Conservation (phyloP, 2,888 invertebrate genomes). For the Choreutis nemorana region DNA sequence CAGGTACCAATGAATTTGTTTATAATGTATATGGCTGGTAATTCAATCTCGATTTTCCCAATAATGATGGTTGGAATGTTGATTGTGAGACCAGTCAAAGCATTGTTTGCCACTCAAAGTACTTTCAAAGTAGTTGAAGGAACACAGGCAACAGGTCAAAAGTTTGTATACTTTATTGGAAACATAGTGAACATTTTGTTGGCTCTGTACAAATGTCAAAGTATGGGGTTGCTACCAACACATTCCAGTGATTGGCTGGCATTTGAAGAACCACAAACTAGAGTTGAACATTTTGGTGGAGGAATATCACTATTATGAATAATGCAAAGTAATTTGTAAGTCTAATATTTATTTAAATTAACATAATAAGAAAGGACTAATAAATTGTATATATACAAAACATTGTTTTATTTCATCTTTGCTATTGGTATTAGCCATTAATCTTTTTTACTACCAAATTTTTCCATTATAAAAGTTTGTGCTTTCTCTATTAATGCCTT, state of each 20-base stretch:
- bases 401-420: conserved; percentile 16
- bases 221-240: conserved; percentile 96
- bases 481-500: conserved; percentile 73
- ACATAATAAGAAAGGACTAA: conserved; percentile 35
- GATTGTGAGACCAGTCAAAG: conserved; percentile 94
- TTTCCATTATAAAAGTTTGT: conserved; percentile 67
- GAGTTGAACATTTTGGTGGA: conserved; percentile 87
- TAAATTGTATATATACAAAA: conserved; percentile 40
- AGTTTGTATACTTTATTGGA: conserved; percentile 91
- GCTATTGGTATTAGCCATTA: conserved; percentile 14
- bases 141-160: conserved; percentile 88
- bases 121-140: conserved; percentile 96
- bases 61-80: conserved; percentile 99
- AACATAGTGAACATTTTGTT: conserved; percentile 91
- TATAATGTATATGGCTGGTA: conserved; percentile 99
- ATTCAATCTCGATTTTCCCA: conserved; percentile 98
- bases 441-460: conserved; percentile 24
- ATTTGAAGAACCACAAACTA: conserved; percentile 90
- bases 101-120: conserved; percentile 87
- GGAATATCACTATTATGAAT: conserved; percentile 71
- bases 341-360: conserved; percentile 25
- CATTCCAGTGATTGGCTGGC: conserved; percentile 99
- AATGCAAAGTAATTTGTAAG: conserved; percentile 12
- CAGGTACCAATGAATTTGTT: conserved; percentile 99
- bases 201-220: conserved; percentile 96